These are phyloP conservation scores for Syngnathus floridae DNA, from an alignment of 2,113 vertebrate genomes.

Conservation along the genomic window DNA sequence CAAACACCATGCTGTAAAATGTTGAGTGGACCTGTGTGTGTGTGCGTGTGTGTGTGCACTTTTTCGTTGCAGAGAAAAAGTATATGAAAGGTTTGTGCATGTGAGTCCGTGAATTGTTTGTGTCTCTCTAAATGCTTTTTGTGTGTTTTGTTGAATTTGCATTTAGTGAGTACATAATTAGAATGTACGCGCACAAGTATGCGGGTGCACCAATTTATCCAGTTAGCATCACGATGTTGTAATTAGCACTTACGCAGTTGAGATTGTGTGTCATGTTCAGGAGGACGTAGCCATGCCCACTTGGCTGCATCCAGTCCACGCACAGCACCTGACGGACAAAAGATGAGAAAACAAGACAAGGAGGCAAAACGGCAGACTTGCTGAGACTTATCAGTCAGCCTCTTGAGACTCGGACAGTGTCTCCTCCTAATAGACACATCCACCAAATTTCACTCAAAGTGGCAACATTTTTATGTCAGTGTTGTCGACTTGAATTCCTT, in stretches of 20 bases:
- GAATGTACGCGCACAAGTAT: no score
- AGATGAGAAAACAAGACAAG: background rate
- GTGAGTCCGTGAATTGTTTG: background rate
- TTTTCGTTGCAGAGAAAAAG: no score
- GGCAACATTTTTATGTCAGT: background rate
- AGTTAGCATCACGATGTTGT: background rate
- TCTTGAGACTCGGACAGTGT: background rate
- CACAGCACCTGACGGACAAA: slow-evolving; percentile 80
- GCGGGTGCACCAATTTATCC: background rate
- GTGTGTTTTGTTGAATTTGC: no score
- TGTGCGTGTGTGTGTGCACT: no score
- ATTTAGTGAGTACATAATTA: no score
- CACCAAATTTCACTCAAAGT: background rate
- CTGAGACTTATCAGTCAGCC: background rate
- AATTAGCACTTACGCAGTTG: slow-evolving; percentile 83
- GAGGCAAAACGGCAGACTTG: background rate
- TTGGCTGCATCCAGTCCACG: slow-evolving; percentile 87
- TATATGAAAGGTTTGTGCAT: no score
- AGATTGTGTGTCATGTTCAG: slow-evolving; percentile 89
- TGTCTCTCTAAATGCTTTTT: no score
- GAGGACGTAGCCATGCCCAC: slow-evolving; percentile 82
- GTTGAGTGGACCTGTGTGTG: no score
- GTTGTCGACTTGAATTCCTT: background rate
- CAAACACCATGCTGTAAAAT: no score
- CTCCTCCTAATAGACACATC: background rate